Percentiles rank a stretch among this genome's conserved stretches.
Evolutionary conservation across 2,113 vertebrate species (phyloP).

Genomic region (Myrmecobius fasciatus): DNA sequence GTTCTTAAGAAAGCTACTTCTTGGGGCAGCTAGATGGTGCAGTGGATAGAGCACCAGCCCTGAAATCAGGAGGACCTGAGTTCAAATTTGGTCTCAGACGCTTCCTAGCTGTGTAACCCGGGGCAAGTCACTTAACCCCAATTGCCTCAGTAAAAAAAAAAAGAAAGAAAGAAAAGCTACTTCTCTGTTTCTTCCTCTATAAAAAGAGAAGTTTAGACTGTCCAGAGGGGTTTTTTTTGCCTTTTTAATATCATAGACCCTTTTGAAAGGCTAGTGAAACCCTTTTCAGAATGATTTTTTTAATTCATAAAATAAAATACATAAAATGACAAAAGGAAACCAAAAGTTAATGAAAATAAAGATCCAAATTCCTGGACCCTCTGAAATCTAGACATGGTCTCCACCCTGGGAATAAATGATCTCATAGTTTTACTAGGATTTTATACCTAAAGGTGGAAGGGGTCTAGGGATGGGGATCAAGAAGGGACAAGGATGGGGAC

Average conservation of each 20-base stretch:
- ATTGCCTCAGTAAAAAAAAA: no score
- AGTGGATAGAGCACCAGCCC: no score
- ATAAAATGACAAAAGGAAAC: not conserved
- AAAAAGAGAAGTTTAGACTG: not conserved
- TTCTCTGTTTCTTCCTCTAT: not conserved
- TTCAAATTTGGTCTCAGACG: no score
- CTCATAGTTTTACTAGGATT: not conserved
- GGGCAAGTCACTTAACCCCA: no score
- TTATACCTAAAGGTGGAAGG: not conserved
- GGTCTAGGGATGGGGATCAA: not conserved
- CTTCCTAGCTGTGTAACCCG: no score
- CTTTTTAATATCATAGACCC: not conserved
- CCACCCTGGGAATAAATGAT: not conserved
- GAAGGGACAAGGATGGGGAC: not conserved
- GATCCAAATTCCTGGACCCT: not conserved
- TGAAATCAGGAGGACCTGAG: no score
- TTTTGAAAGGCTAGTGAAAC: not conserved
- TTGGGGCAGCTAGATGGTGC: no score
- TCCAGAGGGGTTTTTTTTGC: not conserved
- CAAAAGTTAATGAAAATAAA: not conserved
- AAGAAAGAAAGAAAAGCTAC: no score
- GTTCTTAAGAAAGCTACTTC: not conserved
- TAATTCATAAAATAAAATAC: not conserved
- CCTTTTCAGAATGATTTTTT: not conserved
- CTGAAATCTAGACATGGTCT: not conserved